phyloP scores from a whole-genome alignment of 2,113 vertebrate species.

The Micromys minutus region DNA sequence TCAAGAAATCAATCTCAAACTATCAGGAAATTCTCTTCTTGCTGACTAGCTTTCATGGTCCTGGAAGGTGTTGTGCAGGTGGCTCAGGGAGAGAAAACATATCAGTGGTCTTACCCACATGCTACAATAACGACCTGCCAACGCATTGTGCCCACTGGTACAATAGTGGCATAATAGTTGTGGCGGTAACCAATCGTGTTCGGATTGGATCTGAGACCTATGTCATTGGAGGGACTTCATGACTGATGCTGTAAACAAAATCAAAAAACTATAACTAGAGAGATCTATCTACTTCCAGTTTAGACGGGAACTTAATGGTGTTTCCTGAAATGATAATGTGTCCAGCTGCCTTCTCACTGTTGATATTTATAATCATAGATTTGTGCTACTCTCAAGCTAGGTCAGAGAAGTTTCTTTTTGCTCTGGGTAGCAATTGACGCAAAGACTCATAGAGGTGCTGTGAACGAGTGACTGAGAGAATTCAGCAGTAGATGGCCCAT shows the following conservation, averaged over 20 bases:
- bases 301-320: neutral
- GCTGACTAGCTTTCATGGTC: neutral
- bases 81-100: neutral
- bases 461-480: neutral
- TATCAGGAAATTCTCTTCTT: neutral
- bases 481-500: neutral
- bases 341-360: neutral
- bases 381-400: neutral
- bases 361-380: neutral
- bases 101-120: neutral
- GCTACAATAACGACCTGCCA: neutral
- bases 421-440: neutral
- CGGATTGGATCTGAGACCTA: neutral
- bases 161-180: neutral
- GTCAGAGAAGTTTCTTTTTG: neutral
- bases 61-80: neutral
- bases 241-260: neutral
- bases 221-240: neutral
- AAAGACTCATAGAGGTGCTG: neutral
- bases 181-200: neutral
- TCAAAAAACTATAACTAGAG: neutral
- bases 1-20: neutral
- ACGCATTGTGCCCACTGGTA: neutral
- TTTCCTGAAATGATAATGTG: neutral
- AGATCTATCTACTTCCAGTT: neutral